Base-by-base conservation (phyloP, 2,797 vertebrate genomes). In the Tarsius wallacei region DNA sequence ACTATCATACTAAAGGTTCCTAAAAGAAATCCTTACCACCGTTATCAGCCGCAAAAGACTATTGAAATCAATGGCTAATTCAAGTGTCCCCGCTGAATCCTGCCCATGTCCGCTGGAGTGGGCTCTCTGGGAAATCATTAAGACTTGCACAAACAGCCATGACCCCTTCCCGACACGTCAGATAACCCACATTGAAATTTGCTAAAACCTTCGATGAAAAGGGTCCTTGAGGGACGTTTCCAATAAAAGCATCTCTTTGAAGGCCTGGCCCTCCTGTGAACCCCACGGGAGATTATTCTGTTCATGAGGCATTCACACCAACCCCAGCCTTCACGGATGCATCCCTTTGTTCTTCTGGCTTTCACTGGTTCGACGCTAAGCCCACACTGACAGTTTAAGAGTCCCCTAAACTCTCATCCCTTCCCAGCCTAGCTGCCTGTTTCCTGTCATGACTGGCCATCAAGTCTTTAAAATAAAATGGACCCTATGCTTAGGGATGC, bases 201-300 rank as follows among this genome's bases (percentile, higher is more conserved):
- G 51, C 42, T 61, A 57, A 63, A 82, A 53, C 17, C 31, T 47
- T 28, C 80, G 11, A 0, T 7, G 53, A 33, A 73, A 87, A 86
- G 57, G 31, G 77, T 51, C 76, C 59, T n/a, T 53, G 4, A 61
- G 33, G 80, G 70, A 87, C 16, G 6, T 81, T 80, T 61, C 74
- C 91, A 66, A 61, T n/a, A 77, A 91, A 93, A 84, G 87, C 77
- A 36, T 78, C 89, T 78, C 89, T 82, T 57, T 91, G 96, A 95
- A 83, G 70, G n/a, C 26, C 0, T 22, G n/a, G 89, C 95, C 78
- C 61, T 47, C 81, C 68, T 1, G 24, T 89, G 94, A 76, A 53
- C 68, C n/a, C 71, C 61, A 55, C 13, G 2, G 85, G 12, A 19
- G 26, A 33, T 5, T 13, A 33, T 36, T 59, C 17, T 0, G 0